A percentile compares a stretch with the other conserved stretches of the same genome.
phyloP scores from a whole-genome alignment of 2,797 vertebrate species.

The Amazonetta brasiliensis region DNA sequence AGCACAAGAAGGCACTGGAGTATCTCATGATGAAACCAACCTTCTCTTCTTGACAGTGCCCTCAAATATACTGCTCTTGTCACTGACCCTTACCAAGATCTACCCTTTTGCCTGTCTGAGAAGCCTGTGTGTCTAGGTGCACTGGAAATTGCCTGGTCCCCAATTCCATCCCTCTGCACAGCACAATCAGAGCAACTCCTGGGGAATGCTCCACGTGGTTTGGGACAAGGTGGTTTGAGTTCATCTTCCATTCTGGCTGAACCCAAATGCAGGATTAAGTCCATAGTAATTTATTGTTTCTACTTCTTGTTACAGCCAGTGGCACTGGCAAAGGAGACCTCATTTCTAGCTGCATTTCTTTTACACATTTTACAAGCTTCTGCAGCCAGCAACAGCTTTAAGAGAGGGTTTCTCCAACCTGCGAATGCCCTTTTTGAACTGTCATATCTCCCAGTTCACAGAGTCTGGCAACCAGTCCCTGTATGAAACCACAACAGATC shows the following conservation, averaged over 20 bases:
- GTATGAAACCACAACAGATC: neutral
- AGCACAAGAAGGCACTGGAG: neutral
- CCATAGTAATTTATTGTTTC: neutral
- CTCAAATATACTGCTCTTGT: neutral
- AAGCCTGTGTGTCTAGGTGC: too few species aligned
- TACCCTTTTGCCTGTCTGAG: too few species aligned
- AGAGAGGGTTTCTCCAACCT: neutral
- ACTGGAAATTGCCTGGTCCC: neutral
- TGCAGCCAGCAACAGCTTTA: neutral
- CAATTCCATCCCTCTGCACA: neutral
- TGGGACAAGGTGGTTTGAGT: neutral
- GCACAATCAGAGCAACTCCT: neutral
- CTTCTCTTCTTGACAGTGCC: neutral
- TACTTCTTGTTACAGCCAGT: neutral
- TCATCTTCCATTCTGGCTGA: neutral
- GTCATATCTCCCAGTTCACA: neutral
- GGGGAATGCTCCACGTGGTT: neutral
- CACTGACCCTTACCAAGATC: fast-evolving
- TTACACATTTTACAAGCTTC: neutral
- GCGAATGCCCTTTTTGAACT: neutral
- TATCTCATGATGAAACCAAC: neutral
- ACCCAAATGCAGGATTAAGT: neutral
- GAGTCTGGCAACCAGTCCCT: neutral
- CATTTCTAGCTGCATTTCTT: neutral
- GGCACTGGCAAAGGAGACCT: neutral